These are phyloP conservation scores for Lomographa bimaculata DNA, from an alignment of 2,888 invertebrate genomes.

Conservation along the genomic window DNA sequence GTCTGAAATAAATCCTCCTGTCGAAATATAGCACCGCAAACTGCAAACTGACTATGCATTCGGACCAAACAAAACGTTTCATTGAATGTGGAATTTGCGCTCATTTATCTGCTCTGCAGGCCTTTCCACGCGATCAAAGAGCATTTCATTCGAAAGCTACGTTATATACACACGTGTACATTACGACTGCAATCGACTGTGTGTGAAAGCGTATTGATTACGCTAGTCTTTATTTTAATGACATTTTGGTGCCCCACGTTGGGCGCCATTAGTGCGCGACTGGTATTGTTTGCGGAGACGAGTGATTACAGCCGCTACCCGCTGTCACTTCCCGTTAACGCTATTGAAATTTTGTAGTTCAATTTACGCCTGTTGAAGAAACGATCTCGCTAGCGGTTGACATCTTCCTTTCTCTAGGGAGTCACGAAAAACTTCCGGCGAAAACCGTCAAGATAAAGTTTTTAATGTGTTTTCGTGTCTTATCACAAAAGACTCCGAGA, in stretches of 20 bases:
- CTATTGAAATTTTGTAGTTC: conserved; percentile 17
- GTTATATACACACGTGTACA: conserved; percentile 28
- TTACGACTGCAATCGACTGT: conserved; percentile 10
- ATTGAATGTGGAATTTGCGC: conserved; percentile 32
- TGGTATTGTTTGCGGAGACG: conserved; percentile 18
- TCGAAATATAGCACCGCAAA: conserved; percentile 49
- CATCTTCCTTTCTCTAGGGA: conserved; percentile 24
- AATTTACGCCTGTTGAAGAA: conserved; percentile 13
- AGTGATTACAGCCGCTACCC: conserved; percentile 18
- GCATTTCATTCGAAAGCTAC: conserved; percentile 25
- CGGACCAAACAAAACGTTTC: conserved; percentile 36
- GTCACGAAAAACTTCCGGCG: conserved; percentile 28
- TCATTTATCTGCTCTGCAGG: conserved; percentile 32
- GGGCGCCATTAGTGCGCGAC: conserved; percentile 42
- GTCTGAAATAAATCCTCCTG: conserved; percentile 51
- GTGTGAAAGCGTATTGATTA: conserved; percentile 17
- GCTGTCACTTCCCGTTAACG: conserved; percentile 17
- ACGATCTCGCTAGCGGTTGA: conserved; percentile 15
- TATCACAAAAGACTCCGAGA: conserved; percentile 33
- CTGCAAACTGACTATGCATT: conserved; percentile 38
- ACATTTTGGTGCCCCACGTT: conserved; percentile 32
- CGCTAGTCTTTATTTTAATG: conserved; percentile 21
- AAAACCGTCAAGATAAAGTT: conserved; percentile 34
- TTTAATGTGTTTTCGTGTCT: conserved; percentile 39
- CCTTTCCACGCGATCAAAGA: conserved; percentile 34